Conservation (phyloP, 1,140 invertebrate species). For the Dreissena polymorpha region DNA sequence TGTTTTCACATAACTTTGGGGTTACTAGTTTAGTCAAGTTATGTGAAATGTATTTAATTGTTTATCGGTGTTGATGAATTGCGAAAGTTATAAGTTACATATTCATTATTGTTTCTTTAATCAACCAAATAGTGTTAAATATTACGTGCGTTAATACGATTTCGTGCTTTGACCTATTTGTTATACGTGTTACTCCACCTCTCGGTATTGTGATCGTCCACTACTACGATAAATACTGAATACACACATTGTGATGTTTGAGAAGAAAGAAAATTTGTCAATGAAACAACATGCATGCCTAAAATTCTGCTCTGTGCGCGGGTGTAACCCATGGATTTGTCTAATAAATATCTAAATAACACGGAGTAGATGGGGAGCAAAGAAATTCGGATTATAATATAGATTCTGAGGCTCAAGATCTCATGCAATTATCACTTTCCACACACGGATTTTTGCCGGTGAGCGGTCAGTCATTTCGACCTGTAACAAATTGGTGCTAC, state of each 20-base stretch:
- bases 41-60: neutral
- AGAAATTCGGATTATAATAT: neutral
- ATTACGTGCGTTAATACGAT: neutral
- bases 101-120: neutral
- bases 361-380: neutral
- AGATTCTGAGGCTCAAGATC: neutral
- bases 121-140: neutral
- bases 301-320: slow-evolving; percentile 23
- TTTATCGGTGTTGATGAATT: neutral
- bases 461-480: neutral
- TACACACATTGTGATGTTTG: slow-evolving; percentile 47
- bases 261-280: slow-evolving; percentile 48
- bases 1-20: slow-evolving; percentile 3
- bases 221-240: slow-evolving; percentile 52
- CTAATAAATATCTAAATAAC: neutral
- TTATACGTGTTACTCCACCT: slow-evolving; percentile 4
- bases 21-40: neutral
- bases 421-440: neutral
- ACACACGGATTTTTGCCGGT: neutral
- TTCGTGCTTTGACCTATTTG: slow-evolving; percentile 26
- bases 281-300: slow-evolving; percentile 30
- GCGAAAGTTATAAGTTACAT: neutral
- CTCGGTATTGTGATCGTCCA: slow-evolving; percentile 31
- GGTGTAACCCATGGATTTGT: slow-evolving; percentile 12
- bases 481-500: neutral